A percentile compares a stretch with the other conserved stretches of the same genome.
phyloP scores from a whole-genome alignment of 2,797 vertebrate genomes.

The Gambusia yucatana region DNA sequence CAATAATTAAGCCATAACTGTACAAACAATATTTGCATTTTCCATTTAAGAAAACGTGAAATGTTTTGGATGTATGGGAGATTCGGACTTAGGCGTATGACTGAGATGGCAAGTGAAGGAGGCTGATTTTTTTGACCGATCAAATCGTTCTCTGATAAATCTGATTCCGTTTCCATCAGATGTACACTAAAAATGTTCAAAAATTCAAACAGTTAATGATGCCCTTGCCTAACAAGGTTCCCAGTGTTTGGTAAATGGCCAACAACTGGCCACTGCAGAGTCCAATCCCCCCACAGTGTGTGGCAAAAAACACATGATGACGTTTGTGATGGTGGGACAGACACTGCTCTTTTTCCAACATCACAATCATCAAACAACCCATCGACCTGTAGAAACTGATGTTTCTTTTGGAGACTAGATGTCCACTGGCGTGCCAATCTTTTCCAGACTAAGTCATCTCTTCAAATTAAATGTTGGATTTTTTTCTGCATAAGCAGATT shows the following conservation, averaged over 20 bases:
- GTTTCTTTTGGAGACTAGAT: neutral
- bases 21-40: too few relatives aligned
- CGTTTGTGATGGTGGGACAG: neutral
- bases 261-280: neutral
- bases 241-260: too few relatives aligned
- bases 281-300: too few relatives aligned
- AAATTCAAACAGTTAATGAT: neutral
- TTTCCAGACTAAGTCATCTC: neutral
- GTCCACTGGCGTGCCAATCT: neutral
- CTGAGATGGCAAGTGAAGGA: neutral
- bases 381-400: neutral
- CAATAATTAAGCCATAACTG: too few relatives aligned
- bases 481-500: neutral
- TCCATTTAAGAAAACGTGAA: too few relatives aligned
- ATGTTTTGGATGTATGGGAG: too few relatives aligned
- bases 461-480: neutral
- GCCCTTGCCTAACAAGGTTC: neutral
- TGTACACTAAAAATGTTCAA: neutral
- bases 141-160: neutral
- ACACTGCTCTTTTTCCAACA: neutral
- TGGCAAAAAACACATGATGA: neutral
- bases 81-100: neutral
- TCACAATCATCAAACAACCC: neutral
- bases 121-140: neutral
- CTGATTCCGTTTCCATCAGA: neutral